Evolutionary conservation across 2,113 vertebrate species (phyloP).

Genomic region (Ovibos moschatus): DNA sequence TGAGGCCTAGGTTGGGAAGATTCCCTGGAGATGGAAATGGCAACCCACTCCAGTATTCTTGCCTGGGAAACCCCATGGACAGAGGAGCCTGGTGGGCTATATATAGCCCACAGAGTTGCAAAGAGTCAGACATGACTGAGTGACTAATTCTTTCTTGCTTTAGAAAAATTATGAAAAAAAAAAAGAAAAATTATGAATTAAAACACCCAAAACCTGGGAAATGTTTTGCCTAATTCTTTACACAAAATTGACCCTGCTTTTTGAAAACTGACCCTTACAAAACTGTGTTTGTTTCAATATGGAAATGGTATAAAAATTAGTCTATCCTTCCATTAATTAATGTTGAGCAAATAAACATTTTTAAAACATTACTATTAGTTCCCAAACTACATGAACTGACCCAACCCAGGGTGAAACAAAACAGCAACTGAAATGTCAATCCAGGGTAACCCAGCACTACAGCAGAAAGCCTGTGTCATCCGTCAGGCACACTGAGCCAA

Average conservation of each 20-base stretch:
- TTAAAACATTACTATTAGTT: not conserved
- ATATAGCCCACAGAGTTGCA: not conserved
- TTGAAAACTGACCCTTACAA: not conserved
- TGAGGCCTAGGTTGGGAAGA: not conserved
- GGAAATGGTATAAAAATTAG: constrained; percentile 15
- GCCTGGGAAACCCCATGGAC: not conserved
- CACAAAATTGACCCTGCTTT: not conserved
- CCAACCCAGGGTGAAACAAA: not conserved
- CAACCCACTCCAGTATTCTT: not conserved
- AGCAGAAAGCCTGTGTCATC: not conserved
- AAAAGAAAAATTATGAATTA: constrained; percentile 20
- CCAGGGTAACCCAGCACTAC: not conserved
- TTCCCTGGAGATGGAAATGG: not conserved
- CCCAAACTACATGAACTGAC: not conserved
- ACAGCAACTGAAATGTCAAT: not conserved
- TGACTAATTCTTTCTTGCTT: not conserved
- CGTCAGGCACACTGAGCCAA: not conserved
- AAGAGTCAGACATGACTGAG: not conserved
- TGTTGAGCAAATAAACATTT: constrained; percentile 30
- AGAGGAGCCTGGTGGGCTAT: not conserved
- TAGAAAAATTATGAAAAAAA: not conserved
- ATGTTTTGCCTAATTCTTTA: not conserved
- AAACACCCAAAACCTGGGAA: not conserved
- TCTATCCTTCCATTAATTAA: constrained; percentile 22
- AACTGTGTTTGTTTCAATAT: not conserved